phyloP scores from a whole-genome alignment of 1,140 invertebrate genomes.

The Ephestia elutella region DNA sequence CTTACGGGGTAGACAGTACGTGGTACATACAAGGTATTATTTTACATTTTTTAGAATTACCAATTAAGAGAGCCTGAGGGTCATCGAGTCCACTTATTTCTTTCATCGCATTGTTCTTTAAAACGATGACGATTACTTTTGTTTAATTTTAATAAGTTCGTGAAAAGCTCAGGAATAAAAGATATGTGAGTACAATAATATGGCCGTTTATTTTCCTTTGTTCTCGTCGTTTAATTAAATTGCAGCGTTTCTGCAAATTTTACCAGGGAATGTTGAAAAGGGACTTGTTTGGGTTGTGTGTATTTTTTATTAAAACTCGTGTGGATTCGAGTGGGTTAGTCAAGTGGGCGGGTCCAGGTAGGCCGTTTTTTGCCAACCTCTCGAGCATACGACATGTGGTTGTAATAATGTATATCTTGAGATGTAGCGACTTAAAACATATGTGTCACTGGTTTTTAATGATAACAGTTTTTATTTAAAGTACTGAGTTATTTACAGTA shows the following conservation, averaged over 20 bases:
- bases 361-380: neutral
- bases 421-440: neutral
- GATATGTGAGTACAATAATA: neutral
- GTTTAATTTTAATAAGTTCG: too few relatives aligned
- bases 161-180: too few relatives aligned
- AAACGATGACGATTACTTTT: too few relatives aligned
- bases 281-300: neutral
- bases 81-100: too few relatives aligned
- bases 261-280: slow-evolving; percentile 2
- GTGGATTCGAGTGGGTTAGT: neutral
- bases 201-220: neutral
- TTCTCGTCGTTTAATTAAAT: slow-evolving; percentile 1
- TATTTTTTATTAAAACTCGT: neutral
- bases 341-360: neutral
- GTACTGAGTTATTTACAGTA: too few relatives aligned
- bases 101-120: too few relatives aligned
- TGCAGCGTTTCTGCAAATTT: neutral
- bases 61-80: too few relatives aligned
- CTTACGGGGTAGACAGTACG: too few relatives aligned
- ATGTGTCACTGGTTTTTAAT: neutral
- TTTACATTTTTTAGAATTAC: too few relatives aligned
- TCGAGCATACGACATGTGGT: neutral
- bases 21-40: too few relatives aligned
- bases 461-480: neutral
- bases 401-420: neutral